Evolutionary conservation across 2,113 vertebrate genomes (phyloP), one percentile per base, ranked within the genome.

Genomic region (Neopipo cinnamomea): DNA sequence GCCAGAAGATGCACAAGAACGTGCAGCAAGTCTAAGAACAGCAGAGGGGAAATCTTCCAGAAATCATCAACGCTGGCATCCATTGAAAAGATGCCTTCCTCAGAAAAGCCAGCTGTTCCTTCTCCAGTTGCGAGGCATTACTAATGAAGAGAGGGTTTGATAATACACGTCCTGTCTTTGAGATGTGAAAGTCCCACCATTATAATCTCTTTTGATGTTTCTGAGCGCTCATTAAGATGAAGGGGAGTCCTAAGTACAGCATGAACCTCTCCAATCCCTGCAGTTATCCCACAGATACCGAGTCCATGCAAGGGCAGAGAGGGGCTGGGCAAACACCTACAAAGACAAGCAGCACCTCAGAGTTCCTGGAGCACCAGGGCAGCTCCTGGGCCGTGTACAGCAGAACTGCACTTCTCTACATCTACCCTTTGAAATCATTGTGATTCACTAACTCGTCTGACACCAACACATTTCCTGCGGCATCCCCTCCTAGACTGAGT

Each of bases 61-160:
- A 15, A 37, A 30, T 11, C 11, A 62, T 9, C 70, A 52, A 33
- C 59, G 12, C 53, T 24, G 58, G 49, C 46, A 96, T 85, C 75
- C 85, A 95, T 11, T 68, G 65, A 71, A n/a, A 91, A 86, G 95
- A 94, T 88, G 81, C 94, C 84, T 63, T 86, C 49, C 59, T 72
- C 78, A 70, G 96, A 92, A 88, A 93, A 94, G 97, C 89, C 97
- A 98, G 96, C 95, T 97, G 97, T 66, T 97, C 93, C 96, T 95
- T 88, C 94, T 89, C 75, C 67, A 97, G 94, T 95, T 89, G 96
- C 91, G 92, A 97, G 94, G 95, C 95, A 92, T 78, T 97, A 89
- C 87, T 98, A 97, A 98, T 88, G 96, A 98, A 96, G 56, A 96
- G 97, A 96, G 94, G 88, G 79, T 96, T 96, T 97, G 97, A 95